phyloP scores from a whole-genome alignment of 2,888 invertebrate species.

The Tinea semifulvella region DNA sequence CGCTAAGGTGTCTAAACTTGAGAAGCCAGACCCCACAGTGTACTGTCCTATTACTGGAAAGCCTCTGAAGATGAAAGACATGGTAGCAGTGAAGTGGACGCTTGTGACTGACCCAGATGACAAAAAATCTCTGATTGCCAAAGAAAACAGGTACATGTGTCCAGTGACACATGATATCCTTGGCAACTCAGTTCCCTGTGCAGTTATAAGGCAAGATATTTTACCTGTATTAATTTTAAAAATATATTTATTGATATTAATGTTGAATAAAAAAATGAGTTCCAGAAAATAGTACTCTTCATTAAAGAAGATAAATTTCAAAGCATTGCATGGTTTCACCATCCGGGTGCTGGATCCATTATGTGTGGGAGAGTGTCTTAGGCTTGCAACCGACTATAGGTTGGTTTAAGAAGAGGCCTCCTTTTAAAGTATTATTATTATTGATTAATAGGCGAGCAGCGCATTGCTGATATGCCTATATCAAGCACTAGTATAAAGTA shows the following conservation, averaged over 20 bases:
- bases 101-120: conserved; percentile 87
- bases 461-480: no score
- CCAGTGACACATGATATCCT: conserved; percentile 96
- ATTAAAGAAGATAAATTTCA: no score
- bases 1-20: conserved; percentile 71
- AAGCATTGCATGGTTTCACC: no score
- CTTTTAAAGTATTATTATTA: no score
- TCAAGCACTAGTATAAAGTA: no score
- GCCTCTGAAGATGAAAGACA: conserved; percentile 89
- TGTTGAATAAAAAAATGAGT: no score
- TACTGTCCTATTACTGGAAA: conserved; percentile 66
- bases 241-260: background rate
- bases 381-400: no score
- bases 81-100: conserved; percentile 93
- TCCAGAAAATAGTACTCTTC: no score
- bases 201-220: conserved; percentile 79
- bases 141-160: conserved; percentile 95
- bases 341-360: no score
- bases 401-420: no score
- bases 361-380: no score
- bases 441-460: no score
- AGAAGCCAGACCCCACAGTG: conserved; percentile 50
- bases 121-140: conserved; percentile 86
- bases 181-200: conserved; percentile 93
- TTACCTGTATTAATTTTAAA: background rate